A percentile compares a stretch with the other conserved stretches of the same genome.
Evolutionary conservation across 2,113 vertebrate species (phyloP).

Genomic region (Willisornis vidua): DNA sequence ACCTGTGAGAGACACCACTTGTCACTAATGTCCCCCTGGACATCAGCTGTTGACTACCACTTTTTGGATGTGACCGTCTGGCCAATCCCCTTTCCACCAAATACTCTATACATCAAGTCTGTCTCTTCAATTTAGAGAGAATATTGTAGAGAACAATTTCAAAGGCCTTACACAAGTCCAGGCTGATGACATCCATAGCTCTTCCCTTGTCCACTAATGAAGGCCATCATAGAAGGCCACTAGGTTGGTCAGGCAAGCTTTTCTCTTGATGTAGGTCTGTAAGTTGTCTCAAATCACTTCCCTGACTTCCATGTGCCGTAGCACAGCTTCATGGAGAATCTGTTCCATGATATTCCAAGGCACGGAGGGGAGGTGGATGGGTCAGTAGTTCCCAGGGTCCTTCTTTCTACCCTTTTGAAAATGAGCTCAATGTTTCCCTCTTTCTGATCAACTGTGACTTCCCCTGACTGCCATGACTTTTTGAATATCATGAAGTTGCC

Average conservation of each 20-base stretch:
- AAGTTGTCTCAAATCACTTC: background rate
- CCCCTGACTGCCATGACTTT: background rate
- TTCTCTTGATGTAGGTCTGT: background rate
- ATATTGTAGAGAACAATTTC: background rate
- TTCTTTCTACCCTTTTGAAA: background rate
- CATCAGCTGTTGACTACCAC: background rate
- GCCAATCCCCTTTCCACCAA: background rate
- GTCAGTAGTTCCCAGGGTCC: background rate
- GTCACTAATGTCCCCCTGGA: background rate
- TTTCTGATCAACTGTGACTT: background rate
- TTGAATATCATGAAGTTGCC: background rate
- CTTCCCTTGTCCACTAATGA: background rate
- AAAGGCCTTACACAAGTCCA: background rate
- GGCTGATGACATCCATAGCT: background rate
- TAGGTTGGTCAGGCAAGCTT: background rate
- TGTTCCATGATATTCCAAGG: background rate
- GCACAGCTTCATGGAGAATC: background rate
- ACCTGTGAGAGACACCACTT: background rate
- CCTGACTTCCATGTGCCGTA: background rate
- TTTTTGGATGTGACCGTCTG: background rate
- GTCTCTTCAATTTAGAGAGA: background rate
- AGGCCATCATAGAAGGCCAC: background rate
- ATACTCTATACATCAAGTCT: background rate
- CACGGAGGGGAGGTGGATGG: background rate
- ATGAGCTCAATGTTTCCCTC: background rate